Percentiles rank a stretch among this genome's conserved stretches.
Evolutionary conservation across 2,888 invertebrate genomes (phyloP).

Genomic region (Caenorhabditis afra): DNA sequence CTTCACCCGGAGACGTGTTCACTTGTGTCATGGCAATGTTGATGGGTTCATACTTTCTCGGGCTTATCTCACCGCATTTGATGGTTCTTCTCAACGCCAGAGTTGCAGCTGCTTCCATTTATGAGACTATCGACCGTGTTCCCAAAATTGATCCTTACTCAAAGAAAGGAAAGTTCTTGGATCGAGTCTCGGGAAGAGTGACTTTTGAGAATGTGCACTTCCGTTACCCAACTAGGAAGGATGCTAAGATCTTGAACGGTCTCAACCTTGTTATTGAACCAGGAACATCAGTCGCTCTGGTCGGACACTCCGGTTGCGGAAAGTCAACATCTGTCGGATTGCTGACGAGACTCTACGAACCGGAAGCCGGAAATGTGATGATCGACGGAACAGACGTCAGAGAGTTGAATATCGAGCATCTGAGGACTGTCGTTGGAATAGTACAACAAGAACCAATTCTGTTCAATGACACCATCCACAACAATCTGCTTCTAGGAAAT

Average conservation of each 20-base stretch:
- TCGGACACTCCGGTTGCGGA: conserved; percentile 86
- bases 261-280: conserved; percentile 80
- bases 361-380: conserved; percentile 84
- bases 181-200: conserved; percentile 64
- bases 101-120: conserved; percentile 76
- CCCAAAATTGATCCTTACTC: conserved; percentile 72
- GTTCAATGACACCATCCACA: conserved; percentile 62
- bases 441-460: conserved; percentile 69
- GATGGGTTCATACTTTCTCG: conserved; percentile 74
- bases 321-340: conserved; percentile 87
- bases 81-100: conserved; percentile 76
- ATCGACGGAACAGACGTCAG: conserved; percentile 61
- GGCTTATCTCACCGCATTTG: conserved; percentile 74
- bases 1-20: conserved; percentile 73
- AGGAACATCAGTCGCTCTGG: conserved; percentile 81
- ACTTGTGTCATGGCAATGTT: conserved; percentile 69
- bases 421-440: conserved; percentile 62
- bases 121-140: conserved; percentile 74
- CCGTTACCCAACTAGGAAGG: conserved; percentile 70
- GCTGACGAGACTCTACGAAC: conserved; percentile 86
- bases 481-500: conserved; percentile 62
- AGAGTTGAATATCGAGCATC: conserved; percentile 57
- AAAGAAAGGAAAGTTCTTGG: conserved; percentile 58
- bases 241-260: conserved; percentile 78
- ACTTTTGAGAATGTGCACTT: conserved; percentile 73